A percentile compares a stretch with the other conserved stretches of the same genome.
Conservation (phyloP, 2,888 invertebrate genomes). For the Cephonodes hylas region DNA sequence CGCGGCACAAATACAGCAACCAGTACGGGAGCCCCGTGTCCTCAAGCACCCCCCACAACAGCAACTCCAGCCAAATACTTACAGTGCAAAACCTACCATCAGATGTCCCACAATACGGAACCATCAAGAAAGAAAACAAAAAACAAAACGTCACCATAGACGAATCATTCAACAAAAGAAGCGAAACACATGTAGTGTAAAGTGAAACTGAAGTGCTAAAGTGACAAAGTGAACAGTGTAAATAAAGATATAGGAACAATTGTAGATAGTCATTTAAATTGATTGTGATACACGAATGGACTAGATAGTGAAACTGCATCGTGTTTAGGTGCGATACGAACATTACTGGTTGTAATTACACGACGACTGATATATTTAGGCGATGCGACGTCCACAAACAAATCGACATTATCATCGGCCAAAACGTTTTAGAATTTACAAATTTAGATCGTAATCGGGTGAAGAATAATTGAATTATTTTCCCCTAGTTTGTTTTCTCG, state of each 20-base stretch:
- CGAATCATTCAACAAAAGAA: constrained; percentile 69
- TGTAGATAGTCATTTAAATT: constrained; percentile 73
- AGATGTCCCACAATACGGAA: constrained; percentile 78
- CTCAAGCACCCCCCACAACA: constrained; percentile 67
- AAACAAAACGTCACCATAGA: constrained; percentile 78
- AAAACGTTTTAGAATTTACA: constrained; percentile 7
- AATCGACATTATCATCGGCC: constrained; percentile 17
- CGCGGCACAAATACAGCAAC: constrained; percentile 80
- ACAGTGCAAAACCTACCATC: constrained; percentile 81
- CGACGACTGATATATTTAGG: constrained; percentile 9
- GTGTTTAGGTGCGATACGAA: constrained; percentile 43
- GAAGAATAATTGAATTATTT: constrained; percentile 10
- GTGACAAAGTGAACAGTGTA: constrained; percentile 40
- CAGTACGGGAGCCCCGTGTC: constrained; percentile 75
- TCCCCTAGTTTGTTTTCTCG: constrained; percentile 5
- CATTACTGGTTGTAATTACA: constrained; percentile 31
- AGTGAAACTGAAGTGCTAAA: constrained; percentile 12
- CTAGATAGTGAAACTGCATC: constrained; percentile 41
- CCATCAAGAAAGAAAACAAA: constrained; percentile 74
- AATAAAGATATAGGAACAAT: constrained; percentile 62
- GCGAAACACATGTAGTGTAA: constrained; percentile 72
- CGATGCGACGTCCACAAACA: constrained; percentile 10
- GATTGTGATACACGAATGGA: constrained; percentile 64
- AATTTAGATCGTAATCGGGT: constrained; percentile 9
- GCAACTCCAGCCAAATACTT: constrained; percentile 77